Evolutionary conservation across 2,888 invertebrate genomes (phyloP).

Genomic region (Dioctria linearis): DNA sequence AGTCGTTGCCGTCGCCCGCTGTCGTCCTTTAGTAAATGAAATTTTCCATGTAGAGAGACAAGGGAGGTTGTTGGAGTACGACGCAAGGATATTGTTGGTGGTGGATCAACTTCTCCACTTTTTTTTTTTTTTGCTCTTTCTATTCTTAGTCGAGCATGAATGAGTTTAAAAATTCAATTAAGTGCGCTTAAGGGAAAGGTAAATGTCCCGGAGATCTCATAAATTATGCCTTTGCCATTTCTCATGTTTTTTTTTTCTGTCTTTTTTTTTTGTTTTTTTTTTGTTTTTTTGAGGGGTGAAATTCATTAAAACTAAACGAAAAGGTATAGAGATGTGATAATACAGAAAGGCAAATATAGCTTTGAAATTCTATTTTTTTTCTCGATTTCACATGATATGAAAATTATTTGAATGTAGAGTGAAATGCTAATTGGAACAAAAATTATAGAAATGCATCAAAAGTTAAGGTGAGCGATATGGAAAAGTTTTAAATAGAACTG

Average conservation of each 20-base stretch:
- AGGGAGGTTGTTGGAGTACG: conserved; percentile 9
- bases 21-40: background rate
- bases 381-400: too few species aligned
- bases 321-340: background rate
- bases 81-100: background rate
- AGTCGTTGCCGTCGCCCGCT: background rate
- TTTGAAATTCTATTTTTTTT: too few species aligned
- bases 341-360: background rate
- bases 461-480: too few species aligned
- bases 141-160: conserved; percentile 35
- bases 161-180: conserved; percentile 58
- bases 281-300: background rate
- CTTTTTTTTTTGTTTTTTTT: too few species aligned
- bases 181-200: conserved; percentile 42
- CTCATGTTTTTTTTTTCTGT: background rate
- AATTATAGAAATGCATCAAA: too few species aligned
- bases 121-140: background rate
- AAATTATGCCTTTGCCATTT: conserved; percentile 44
- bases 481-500: too few species aligned
- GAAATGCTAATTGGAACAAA: too few species aligned
- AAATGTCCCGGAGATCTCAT: conserved; percentile 46
- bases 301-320: conserved; percentile 35
- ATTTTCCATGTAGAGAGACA: conserved; percentile 1
- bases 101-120: background rate
- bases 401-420: too few species aligned